Evolutionary conservation across 2,888 invertebrate species (phyloP).

Genomic region (Andrena hattorfiana): DNA sequence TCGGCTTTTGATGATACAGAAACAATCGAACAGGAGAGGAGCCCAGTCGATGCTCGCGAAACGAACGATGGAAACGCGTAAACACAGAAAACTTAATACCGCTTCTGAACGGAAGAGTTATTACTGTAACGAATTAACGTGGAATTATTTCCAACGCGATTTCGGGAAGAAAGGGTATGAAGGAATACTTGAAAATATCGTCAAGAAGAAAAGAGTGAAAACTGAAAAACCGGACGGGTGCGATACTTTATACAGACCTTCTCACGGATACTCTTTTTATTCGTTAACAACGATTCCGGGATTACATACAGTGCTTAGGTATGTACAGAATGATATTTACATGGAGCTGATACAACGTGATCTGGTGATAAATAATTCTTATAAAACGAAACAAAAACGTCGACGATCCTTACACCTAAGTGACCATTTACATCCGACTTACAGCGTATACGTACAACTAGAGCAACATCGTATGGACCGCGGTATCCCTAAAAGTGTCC

Average conservation of each 20-base stretch:
- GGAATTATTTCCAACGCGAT: slow-evolving; percentile 12
- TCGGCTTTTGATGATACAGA: slow-evolving; percentile 82
- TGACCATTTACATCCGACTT: slow-evolving; percentile 60
- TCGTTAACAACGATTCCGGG: slow-evolving; percentile 82
- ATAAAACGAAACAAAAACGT: slow-evolving; percentile 76
- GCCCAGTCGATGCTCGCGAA: slow-evolving; percentile 14
- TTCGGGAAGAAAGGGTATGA: slow-evolving; percentile 69
- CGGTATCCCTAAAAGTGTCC: slow-evolving; percentile 28
- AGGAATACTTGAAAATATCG: too few species aligned
- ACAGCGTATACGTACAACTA: slow-evolving; percentile 44
- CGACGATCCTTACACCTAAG: slow-evolving; percentile 56
- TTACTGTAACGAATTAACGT: slow-evolving; percentile 18
- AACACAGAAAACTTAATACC: slow-evolving; percentile 71
- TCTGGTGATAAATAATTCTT: slow-evolving; percentile 76
- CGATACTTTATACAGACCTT: slow-evolving; percentile 16
- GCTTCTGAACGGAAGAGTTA: slow-evolving; percentile 58
- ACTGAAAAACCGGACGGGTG: neutral
- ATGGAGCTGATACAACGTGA: slow-evolving; percentile 75
- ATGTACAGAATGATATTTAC: slow-evolving; percentile 83
- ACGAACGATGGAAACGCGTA: slow-evolving; percentile 43
- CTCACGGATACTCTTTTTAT: slow-evolving; percentile 80
- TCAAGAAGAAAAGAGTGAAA: neutral
- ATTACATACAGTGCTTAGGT: slow-evolving; percentile 78
- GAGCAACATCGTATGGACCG: slow-evolving; percentile 34
- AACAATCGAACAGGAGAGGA: slow-evolving; percentile 67